These are phyloP conservation scores for Masticophis lateralis DNA, from an alignment of 2,797 vertebrate genomes.

Conservation along the genomic window DNA sequence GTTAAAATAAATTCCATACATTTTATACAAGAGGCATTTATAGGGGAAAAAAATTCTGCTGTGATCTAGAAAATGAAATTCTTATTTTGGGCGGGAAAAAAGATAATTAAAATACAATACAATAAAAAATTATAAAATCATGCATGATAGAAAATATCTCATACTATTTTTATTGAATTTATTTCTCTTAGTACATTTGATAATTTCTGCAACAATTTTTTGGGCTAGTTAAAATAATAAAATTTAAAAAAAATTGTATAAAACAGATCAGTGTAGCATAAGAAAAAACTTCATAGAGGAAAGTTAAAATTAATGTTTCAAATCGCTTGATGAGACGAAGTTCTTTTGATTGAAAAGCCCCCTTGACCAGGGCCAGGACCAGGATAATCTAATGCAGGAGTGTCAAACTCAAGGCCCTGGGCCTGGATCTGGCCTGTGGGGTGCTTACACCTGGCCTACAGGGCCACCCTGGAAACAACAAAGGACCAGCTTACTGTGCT, in stretches of 20 bases:
- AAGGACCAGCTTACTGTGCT: too few relatives aligned
- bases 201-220: background rate
- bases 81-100: background rate
- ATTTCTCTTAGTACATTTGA: background rate
- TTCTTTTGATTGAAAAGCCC: background rate
- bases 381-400: background rate
- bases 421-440: too few relatives aligned
- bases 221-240: background rate
- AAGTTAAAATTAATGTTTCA: background rate
- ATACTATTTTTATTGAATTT: background rate
- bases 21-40: background rate
- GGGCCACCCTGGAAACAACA: too few relatives aligned
- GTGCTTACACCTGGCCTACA: too few relatives aligned
- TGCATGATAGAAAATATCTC: background rate
- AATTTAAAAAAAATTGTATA: background rate
- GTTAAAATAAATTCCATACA: background rate
- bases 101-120: background rate
- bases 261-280: background rate
- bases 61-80: background rate
- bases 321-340: background rate
- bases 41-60: background rate
- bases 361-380: too few relatives aligned
- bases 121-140: background rate
- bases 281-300: background rate
- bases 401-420: too few relatives aligned